phyloP scores from a whole-genome alignment of 2,797 vertebrate genomes.

The Coreius guichenoti region DNA sequence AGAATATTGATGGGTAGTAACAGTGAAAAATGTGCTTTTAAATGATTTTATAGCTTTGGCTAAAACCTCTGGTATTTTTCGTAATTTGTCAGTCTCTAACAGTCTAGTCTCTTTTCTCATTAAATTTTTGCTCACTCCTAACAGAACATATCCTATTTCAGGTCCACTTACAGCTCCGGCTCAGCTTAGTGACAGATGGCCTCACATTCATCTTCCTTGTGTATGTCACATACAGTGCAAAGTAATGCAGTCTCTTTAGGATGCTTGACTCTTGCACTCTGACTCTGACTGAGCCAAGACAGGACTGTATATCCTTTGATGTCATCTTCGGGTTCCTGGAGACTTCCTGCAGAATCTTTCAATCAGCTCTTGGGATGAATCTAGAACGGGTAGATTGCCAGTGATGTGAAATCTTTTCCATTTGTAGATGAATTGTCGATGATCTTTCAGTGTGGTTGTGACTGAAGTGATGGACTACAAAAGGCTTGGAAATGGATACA shows the following conservation, averaged over 20 bases:
- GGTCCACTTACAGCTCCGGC: constrained; percentile 26
- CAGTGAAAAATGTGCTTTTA: constrained; percentile 13
- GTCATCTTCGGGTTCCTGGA: constrained; percentile 31
- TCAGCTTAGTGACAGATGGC: constrained; percentile 42
- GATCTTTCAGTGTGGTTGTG: constrained; percentile 26
- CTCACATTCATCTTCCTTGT: constrained; percentile 27
- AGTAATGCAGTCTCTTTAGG: constrained; percentile 40
- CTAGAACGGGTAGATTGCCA: constrained; percentile 30
- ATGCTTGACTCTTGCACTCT: constrained; percentile 42
- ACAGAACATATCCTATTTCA: constrained; percentile 37
- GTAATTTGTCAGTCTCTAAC: no score
- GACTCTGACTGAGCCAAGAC: constrained; percentile 33
- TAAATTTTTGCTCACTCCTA: constrained; percentile 31
- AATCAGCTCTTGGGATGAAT: constrained; percentile 41
- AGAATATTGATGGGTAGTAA: neutral
- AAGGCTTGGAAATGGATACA: constrained; percentile 24
- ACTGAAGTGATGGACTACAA: constrained; percentile 32
- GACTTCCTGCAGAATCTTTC: constrained; percentile 44
- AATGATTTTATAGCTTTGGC: constrained; percentile 18
- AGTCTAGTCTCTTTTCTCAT: constrained; percentile 19
- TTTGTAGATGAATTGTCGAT: constrained; percentile 42
- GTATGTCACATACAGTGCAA: constrained; percentile 26
- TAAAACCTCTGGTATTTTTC: constrained; percentile 11
- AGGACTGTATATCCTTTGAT: constrained; percentile 36
- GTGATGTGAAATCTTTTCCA: constrained; percentile 45